A percentile compares a stretch with the other conserved stretches of the same genome.
Evolutionary conservation across 2,113 vertebrate genomes (phyloP).

Genomic region (Cottus gobio): DNA sequence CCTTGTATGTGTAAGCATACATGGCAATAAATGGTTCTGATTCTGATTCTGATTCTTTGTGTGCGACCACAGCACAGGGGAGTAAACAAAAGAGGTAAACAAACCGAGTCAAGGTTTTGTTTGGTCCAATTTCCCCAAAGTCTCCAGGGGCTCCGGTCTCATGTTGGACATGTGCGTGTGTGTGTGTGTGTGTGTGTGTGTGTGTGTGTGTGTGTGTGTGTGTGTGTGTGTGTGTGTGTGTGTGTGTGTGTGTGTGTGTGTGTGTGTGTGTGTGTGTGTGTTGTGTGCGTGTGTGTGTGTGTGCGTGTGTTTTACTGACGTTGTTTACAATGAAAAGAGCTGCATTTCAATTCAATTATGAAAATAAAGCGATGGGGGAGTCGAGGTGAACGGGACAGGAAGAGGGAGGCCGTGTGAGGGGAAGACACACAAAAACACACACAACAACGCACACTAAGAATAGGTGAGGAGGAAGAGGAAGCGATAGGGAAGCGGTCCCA

Average conservation of each 20-base stretch:
- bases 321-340: conserved; percentile 70
- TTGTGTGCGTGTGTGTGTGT: conserved; percentile 20
- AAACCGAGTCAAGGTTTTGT: conserved; percentile 64
- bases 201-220: conserved; percentile 11
- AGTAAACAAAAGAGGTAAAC: conserved; percentile 53
- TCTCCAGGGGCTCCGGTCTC: conserved; percentile 28
- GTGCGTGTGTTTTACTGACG: conserved; percentile 59
- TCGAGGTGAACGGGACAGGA: conserved; percentile 61
- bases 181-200: conserved; percentile 7
- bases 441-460: conserved; percentile 69
- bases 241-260: conserved; percentile 7
- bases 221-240: conserved; percentile 32
- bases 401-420: conserved; percentile 65
- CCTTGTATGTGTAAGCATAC: no score
- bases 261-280: conserved; percentile 29
- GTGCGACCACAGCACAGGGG: conserved; percentile 36
- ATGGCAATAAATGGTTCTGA: no score
- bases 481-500: conserved; percentile 64
- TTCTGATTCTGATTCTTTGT: no score
- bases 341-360: conserved; percentile 60
- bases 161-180: conserved; percentile 27
- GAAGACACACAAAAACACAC: conserved; percentile 23
- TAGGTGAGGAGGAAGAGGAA: conserved; percentile 72
- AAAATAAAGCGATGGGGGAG: conserved; percentile 35
- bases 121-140: conserved; percentile 54